Evolutionary conservation across 2,888 invertebrate species (phyloP).

Genomic region (Rutpela maculata): DNA sequence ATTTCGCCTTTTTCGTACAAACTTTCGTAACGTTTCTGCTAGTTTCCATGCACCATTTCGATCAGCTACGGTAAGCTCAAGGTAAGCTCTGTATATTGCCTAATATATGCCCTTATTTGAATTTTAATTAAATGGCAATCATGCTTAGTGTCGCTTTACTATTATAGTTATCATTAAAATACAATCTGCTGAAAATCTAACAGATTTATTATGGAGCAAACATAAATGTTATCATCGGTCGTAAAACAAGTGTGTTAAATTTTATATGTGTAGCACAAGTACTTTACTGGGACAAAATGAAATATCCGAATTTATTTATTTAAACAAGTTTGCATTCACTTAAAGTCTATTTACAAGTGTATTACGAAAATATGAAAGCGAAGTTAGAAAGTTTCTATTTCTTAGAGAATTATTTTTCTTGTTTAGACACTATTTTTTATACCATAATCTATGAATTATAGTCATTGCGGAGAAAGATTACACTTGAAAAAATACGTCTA

Average conservation of each 20-base stretch:
- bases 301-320: neutral
- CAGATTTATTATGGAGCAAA: constrained; percentile 31
- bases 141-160: constrained; percentile 27
- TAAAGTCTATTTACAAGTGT: no score
- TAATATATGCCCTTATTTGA: constrained; percentile 7
- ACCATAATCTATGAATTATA: no score
- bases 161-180: constrained; percentile 29
- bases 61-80: no score
- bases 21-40: no score
- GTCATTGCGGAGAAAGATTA: no score
- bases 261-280: neutral
- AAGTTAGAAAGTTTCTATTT: no score
- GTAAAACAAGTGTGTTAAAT: constrained; percentile 18
- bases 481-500: no score
- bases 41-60: no score
- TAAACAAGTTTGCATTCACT: neutral
- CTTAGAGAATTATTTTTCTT: no score
- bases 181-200: constrained; percentile 33
- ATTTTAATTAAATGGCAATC: constrained; percentile 31
- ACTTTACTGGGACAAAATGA: neutral
- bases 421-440: no score
- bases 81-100: neutral
- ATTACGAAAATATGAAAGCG: no score
- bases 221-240: constrained; percentile 8
- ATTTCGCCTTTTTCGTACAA: no score